Evolutionary conservation across 2,888 invertebrate species (phyloP).

Genomic region (Notodonta ziczac): DNA sequence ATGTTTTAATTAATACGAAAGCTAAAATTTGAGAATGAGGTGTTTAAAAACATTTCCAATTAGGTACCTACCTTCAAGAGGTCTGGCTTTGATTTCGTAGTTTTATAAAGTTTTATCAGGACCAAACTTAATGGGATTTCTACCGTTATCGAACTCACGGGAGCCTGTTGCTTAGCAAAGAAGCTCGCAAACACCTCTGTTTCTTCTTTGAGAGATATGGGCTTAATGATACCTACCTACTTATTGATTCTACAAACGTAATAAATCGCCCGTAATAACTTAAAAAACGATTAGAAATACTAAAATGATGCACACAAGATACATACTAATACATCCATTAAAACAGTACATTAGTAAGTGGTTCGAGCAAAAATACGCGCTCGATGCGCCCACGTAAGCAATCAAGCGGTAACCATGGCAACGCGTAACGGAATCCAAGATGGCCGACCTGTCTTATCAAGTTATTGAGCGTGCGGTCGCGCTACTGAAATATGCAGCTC

Average conservation of each 20-base stretch:
- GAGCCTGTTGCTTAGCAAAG: no score
- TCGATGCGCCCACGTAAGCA: slow-evolving; percentile 60
- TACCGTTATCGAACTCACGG: no score
- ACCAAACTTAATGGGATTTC: no score
- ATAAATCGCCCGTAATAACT: background rate
- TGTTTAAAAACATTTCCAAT: no score
- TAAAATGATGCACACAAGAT: slow-evolving; percentile 24
- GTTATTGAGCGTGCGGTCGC: slow-evolving; percentile 53
- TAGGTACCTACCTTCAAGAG: no score
- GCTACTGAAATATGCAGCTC: slow-evolving; percentile 41
- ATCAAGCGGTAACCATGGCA: slow-evolving; percentile 66
- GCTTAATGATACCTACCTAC: no score
- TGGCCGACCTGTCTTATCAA: slow-evolving; percentile 65
- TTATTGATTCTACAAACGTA: background rate
- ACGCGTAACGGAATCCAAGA: slow-evolving; percentile 67
- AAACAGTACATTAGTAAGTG: slow-evolving; percentile 36
- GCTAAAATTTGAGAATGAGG: no score
- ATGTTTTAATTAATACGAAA: background rate
- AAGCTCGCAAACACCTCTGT: background rate
- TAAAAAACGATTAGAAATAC: slow-evolving; percentile 21
- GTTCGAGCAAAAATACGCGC: slow-evolving; percentile 36
- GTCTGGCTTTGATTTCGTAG: no score
- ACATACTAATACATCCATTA: slow-evolving; percentile 36
- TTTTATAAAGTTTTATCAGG: no score
- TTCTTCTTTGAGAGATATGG: background rate